Evolutionary conservation across 1,140 invertebrate species (phyloP), one percentile per base, ranked within the genome.

Genomic region (Pseudachorutes palmiensis): DNA sequence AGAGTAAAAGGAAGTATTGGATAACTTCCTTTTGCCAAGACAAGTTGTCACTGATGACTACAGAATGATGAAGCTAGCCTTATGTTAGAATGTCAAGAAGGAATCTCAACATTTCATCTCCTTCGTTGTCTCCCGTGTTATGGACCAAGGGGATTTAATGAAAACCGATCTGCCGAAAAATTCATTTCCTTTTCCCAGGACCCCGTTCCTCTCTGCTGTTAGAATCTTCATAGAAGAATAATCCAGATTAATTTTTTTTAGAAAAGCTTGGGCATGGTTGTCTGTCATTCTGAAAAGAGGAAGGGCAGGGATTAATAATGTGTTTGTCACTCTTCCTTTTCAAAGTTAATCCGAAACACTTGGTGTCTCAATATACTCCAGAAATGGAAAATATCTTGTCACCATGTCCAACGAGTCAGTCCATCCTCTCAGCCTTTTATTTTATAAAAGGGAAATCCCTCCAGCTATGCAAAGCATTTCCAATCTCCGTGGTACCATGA

Each of bases 161-260:
- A 55, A 55, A 55, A 55, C 5, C 24, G 12, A 22, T 55, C 12
- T 9, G 19, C 5, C 19, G 36, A 41, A 5, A 41, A 19, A 41
- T 41, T 41, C 36, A n/a, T n/a, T n/a, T n/a, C n/a, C n/a, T n/a
- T n/a, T n/a, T n/a, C n/a, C n/a, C n/a, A n/a, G n/a, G n/a, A n/a
- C n/a, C n/a, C n/a, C n/a, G n/a, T n/a, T n/a, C n/a, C n/a, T n/a
- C n/a, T n/a, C n/a, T n/a, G n/a, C n/a, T n/a, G n/a, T n/a, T n/a
- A n/a, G n/a, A n/a, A n/a, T n/a, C n/a, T n/a, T n/a, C n/a, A n/a
- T n/a, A n/a, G 36, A 5, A 41, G 36, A 41, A 41, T 55, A 55
- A 55, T 55, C 51, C 51, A 55, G 51, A 55, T 55, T 55, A 55
- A 14, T 55, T 55, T 55, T 55, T 55, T 19, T 16, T 14, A 24